Conservation (phyloP, 2,113 vertebrate genomes). For the Tricholaema leucomelas region DNA sequence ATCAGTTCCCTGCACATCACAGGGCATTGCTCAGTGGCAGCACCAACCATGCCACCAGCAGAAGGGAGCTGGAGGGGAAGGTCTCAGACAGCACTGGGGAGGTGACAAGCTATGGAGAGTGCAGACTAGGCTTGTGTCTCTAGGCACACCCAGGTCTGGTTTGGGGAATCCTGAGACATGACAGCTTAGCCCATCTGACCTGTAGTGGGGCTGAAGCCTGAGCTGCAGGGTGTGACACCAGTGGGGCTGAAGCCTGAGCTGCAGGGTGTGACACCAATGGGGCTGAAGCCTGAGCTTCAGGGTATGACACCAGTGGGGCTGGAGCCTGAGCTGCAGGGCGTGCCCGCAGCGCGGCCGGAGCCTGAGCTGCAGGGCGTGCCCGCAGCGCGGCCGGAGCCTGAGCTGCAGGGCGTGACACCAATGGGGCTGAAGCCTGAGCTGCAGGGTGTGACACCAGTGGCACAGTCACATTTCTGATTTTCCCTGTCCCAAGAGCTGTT, state of each 20-base stretch:
- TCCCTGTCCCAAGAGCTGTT: slow-evolving; percentile 7
- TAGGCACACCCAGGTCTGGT: background rate
- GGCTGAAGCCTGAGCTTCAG: background rate
- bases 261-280: no score
- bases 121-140: background rate
- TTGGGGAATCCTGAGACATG: background rate
- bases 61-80: background rate
- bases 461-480: background rate
- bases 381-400: no score
- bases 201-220: background rate
- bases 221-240: background rate
- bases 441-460: background rate
- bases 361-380: no score
- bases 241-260: no score
- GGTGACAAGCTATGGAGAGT: background rate
- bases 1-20: background rate
- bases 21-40: background rate
- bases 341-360: no score
- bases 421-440: background rate
- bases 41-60: background rate
- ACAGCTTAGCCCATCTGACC: background rate
- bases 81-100: background rate
- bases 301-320: background rate
- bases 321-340: no score
- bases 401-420: no score